phyloP scores from a whole-genome alignment of 2,797 vertebrate genomes.

The Sus cebifrons region DNA sequence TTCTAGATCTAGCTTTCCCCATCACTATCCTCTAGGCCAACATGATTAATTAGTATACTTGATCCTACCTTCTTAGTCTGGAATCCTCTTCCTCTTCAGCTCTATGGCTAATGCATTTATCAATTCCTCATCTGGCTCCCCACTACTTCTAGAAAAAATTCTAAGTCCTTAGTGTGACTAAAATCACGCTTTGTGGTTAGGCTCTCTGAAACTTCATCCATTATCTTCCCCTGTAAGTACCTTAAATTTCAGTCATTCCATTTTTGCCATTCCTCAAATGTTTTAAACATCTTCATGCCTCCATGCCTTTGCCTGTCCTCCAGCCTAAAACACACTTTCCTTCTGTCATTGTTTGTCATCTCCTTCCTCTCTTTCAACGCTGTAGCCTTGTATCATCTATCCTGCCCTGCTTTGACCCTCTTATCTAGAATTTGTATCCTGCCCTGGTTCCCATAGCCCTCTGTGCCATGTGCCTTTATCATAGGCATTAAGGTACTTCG shows the following conservation, averaged over 20 bases:
- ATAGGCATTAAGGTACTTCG: background rate
- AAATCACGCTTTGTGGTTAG: conserved; percentile 44
- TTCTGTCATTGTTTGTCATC: background rate
- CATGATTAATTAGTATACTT: background rate
- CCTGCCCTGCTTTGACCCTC: background rate
- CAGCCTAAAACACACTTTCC: background rate
- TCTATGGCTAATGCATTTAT: background rate
- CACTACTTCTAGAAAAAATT: background rate
- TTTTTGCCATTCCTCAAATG: background rate
- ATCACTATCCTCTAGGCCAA: background rate
- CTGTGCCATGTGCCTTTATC: background rate
- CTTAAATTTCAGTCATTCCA: conserved; percentile 9
- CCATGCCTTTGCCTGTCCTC: background rate
- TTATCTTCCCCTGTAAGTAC: background rate
- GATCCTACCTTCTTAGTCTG: background rate
- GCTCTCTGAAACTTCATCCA: background rate
- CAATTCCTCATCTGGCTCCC: background rate
- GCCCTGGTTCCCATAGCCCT: background rate
- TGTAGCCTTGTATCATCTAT: background rate
- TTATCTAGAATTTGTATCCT: background rate
- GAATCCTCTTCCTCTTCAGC: conserved; percentile 24
- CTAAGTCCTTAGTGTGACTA: conserved; percentile 48
- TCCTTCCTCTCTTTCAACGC: background rate
- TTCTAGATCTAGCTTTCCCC: conserved; percentile 25
- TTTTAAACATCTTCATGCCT: background rate